Evolutionary conservation across 2,113 vertebrate species (phyloP).

Genomic region (Forbesichthys agassizii): DNA sequence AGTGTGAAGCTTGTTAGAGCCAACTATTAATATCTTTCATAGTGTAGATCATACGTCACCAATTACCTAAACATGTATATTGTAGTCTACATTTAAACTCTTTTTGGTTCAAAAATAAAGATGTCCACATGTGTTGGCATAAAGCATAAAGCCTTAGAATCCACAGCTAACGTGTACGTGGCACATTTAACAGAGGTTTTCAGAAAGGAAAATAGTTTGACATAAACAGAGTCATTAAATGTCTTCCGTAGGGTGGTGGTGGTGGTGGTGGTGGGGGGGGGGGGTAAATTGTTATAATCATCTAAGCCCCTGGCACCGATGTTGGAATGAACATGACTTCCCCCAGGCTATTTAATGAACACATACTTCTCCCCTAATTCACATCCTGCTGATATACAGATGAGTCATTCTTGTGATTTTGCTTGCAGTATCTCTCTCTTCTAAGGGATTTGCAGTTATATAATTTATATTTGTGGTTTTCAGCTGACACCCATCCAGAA

Average conservation of each 20-base stretch:
- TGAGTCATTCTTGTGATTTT: slow-evolving; percentile 3
- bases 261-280: slow-evolving; percentile 51
- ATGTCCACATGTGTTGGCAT: no score
- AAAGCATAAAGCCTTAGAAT: neutral
- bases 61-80: no score
- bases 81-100: no score
- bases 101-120: no score
- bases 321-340: slow-evolving; percentile 53
- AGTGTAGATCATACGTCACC: no score
- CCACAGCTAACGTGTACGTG: slow-evolving; percentile 24
- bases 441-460: neutral
- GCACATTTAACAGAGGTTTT: neutral
- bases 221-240: slow-evolving; percentile 69
- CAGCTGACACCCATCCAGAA: no score
- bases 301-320: slow-evolving; percentile 49
- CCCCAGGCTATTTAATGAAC: slow-evolving; percentile 44
- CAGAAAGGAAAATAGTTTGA: slow-evolving; percentile 33
- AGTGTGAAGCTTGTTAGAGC: neutral
- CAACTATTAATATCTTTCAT: no score
- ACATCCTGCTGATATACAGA: slow-evolving; percentile 56
- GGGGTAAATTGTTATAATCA: slow-evolving; percentile 64
- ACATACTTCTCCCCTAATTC: slow-evolving; percentile 53
- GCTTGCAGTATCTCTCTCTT: neutral
- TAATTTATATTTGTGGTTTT: neutral
- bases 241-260: slow-evolving; percentile 58